Conservation (phyloP, 2,888 invertebrate genomes). For the Ennomos quercinarius region DNA sequence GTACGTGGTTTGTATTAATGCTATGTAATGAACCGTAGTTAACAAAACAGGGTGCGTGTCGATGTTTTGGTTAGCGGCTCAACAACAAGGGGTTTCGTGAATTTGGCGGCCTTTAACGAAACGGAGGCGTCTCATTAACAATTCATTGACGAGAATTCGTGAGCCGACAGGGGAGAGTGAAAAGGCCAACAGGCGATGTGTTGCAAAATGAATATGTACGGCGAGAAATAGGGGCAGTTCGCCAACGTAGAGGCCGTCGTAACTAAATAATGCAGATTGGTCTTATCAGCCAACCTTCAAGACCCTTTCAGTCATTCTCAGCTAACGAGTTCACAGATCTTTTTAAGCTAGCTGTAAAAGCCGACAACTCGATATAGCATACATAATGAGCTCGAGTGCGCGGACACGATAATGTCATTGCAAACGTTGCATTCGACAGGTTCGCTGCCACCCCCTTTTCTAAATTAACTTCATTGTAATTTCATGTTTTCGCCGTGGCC, state of each 20-base stretch:
- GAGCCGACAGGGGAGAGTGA: slow-evolving; percentile 71
- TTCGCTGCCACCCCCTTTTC: slow-evolving; percentile 68
- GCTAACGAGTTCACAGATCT: slow-evolving; percentile 46
- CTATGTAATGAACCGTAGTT: slow-evolving; percentile 22
- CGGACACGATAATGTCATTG: slow-evolving; percentile 79
- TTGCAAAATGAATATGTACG: slow-evolving; percentile 84
- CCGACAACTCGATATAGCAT: slow-evolving; percentile 67
- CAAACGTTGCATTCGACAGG: slow-evolving; percentile 77
- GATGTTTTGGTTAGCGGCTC: slow-evolving; percentile 72
- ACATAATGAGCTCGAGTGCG: slow-evolving; percentile 63
- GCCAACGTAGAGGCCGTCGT: slow-evolving; percentile 70
- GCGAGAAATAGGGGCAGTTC: slow-evolving; percentile 83
- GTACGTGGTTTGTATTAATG: too few relatives aligned
- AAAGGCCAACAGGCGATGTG: slow-evolving; percentile 79
- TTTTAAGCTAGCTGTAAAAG: slow-evolving; percentile 47
- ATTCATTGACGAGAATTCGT: slow-evolving; percentile 78
- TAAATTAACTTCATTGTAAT: slow-evolving; percentile 54
- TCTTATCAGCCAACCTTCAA: slow-evolving; percentile 42
- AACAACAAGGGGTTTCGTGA: slow-evolving; percentile 67
- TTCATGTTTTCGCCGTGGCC: slow-evolving; percentile 46
- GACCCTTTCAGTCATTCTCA: slow-evolving; percentile 13
- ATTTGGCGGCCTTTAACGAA: slow-evolving; percentile 82
- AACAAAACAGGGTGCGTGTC: slow-evolving; percentile 62
- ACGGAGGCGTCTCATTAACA: slow-evolving; percentile 73
- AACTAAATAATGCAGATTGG: slow-evolving; percentile 74